Conservation (phyloP, 2,113 vertebrate genomes). For the Eptesicus fuscus region DNA sequence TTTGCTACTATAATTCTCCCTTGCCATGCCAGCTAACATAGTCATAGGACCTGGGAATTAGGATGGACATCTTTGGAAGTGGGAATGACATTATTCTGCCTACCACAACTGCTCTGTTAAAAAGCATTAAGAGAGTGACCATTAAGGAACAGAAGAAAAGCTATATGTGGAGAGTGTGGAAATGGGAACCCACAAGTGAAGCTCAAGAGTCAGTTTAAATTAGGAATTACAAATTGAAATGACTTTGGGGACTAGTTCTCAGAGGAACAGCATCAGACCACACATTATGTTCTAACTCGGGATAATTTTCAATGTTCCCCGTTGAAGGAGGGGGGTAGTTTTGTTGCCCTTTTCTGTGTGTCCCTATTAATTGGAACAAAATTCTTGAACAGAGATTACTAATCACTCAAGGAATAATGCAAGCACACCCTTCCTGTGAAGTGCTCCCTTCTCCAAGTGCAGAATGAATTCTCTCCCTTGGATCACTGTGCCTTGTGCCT, state of each 20-base stretch:
- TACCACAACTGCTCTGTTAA: not conserved
- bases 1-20: not conserved
- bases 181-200: not conserved
- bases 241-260: not conserved
- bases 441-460: not conserved
- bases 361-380: not conserved
- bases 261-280: not conserved
- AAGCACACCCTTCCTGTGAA: not conserved
- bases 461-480: conserved; percentile 40
- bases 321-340: not conserved
- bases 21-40: not conserved
- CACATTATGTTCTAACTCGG: not conserved
- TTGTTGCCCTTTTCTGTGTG: not conserved
- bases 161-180: not conserved
- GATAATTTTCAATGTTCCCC: not conserved
- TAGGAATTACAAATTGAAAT: not conserved
- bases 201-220: not conserved
- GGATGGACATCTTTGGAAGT: not conserved
- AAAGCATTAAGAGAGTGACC: not conserved
- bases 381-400: not conserved
- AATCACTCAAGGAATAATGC: not conserved
- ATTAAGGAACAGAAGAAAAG: not conserved
- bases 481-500: not conserved
- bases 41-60: not conserved
- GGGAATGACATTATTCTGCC: not conserved